Base-by-base conservation (phyloP, 2,797 vertebrate genomes). In the Centroberyx gerrardi region DNA sequence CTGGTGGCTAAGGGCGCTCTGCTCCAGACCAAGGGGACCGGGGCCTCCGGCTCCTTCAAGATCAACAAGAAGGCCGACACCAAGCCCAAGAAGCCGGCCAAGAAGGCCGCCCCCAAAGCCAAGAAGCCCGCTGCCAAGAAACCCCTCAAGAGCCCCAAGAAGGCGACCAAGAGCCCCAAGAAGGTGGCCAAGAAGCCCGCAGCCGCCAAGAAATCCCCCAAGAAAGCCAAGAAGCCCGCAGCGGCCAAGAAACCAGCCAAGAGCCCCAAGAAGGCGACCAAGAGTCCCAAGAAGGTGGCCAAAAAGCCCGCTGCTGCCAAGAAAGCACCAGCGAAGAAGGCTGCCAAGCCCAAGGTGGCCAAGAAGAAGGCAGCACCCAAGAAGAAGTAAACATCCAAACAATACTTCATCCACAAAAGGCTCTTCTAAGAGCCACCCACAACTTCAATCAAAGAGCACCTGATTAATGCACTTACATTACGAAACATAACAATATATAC, bases 81-180 rank as follows among this genome's bases (percentile, higher is more conserved):
- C 33, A 70, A 76, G 27, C 55, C 38, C 0, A 88, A 86, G 80
- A 88, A 78, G 36, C 48, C 48, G 0, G 10, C 59, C 1, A 62
- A 62, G 42, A 18, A 27, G 3, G 13, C 48, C 38, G 33, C 33
- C 7, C 27, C 29, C 18, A 63, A 49, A 62, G 48, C 42, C 63
- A 64, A 51, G 62, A 64, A 64, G 28, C 33, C 33, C 7, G 4
- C 46, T 2, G 27, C 18, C 10, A 62, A 44, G 51, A 74, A 67
- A 36, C 52, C 63, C 7, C 27, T 29, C 0, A 42, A 52, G 2
- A 10, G 7, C 4, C 33, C 5, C 0, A 80, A 72, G 7, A 78
- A 72, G 52, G 31, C 81, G 2, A n/a, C 51, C 3, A 76, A 72
- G 66, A 72, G 55, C 36, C 60, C 54, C 3, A 78, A 65, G 58